Evolutionary conservation across 2,888 invertebrate genomes (phyloP).

Genomic region (Neuroscelio doddi): DNA sequence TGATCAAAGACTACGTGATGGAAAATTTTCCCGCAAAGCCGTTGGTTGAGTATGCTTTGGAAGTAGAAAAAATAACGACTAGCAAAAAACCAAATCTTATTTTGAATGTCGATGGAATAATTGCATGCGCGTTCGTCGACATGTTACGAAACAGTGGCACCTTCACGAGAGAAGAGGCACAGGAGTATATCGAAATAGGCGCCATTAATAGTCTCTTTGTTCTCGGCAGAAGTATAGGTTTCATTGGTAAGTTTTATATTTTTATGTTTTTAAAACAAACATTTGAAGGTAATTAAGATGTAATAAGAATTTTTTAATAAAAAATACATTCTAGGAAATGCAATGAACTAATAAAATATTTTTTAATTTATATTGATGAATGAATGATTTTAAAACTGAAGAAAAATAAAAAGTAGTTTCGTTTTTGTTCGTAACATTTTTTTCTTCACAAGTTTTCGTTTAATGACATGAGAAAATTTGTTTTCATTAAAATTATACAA

Average conservation of each 20-base stretch:
- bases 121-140: constrained; percentile 98
- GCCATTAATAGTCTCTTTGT: constrained; percentile 99
- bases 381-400: no score
- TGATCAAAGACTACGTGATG: constrained; percentile 95
- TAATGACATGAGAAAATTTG: no score
- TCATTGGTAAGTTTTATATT: constrained; percentile 80
- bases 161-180: constrained; percentile 97
- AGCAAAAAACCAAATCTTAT: constrained; percentile 99
- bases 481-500: no score
- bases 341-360: no score
- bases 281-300: no score
- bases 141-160: constrained; percentile 94
- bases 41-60: constrained; percentile 94
- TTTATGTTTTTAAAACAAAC: not conserved
- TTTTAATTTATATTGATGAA: no score
- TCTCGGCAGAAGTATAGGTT: constrained; percentile 97
- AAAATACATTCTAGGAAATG: no score
- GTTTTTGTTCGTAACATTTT: no score
- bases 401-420: no score
- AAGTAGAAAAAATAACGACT: constrained; percentile 99
- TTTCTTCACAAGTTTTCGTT: no score
- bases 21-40: constrained; percentile 95
- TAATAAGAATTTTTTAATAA: no score
- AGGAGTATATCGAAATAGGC: constrained; percentile 97
- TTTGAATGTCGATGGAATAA: constrained; percentile 98